Evolutionary conservation across 2,113 vertebrate species (phyloP), one percentile per base, ranked within the genome.

Genomic region (Antechinus flavipes): DNA sequence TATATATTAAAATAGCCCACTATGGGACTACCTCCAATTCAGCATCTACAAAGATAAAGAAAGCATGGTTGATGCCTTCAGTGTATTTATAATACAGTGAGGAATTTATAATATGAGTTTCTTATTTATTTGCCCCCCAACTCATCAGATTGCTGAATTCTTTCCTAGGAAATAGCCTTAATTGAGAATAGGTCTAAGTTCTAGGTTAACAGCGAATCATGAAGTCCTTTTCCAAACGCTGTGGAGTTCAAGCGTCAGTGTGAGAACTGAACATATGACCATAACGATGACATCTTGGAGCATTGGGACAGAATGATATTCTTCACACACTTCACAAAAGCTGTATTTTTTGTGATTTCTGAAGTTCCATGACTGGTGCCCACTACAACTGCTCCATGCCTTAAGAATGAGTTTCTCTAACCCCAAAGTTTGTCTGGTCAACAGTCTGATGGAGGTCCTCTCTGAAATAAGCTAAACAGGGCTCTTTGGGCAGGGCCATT

Each of bases 61-160:
- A 2, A 8, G 24, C 1, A 84, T 50, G 52, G 0, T 24, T 1
- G 0, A 2, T 54, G 11, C 5, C 26, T 90, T 61, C n/a, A 56
- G 58, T 49, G 91, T 94, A 9, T 22, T 89, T 61, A 84, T 42
- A 47, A 27, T 92, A n/a, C 53, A 90, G 46, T 35, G 89, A 26
- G 14, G 46, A 22, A 96, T 26, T 0, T 47, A 24, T 58, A 93
- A 93, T 84, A n/a, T 84, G 42, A 1, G 23, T 42, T 22, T 84
- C 19, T 42, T 23, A 84, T 1, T 22, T 84, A 0, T 84, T 84
- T 84, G 16, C 16, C 35, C 16, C n/a, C 22, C n/a, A 84, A 22
- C 68, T 84, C 35, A 22, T 22, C 6, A 42, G 61, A 7, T 2
- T 22, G 68, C 68, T 23, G 68, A 84, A 23, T 84, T 42, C 6